These are phyloP conservation scores for Drosophila nasuta DNA, from an alignment of 1,140 invertebrate genomes.

Conservation along the genomic window DNA sequence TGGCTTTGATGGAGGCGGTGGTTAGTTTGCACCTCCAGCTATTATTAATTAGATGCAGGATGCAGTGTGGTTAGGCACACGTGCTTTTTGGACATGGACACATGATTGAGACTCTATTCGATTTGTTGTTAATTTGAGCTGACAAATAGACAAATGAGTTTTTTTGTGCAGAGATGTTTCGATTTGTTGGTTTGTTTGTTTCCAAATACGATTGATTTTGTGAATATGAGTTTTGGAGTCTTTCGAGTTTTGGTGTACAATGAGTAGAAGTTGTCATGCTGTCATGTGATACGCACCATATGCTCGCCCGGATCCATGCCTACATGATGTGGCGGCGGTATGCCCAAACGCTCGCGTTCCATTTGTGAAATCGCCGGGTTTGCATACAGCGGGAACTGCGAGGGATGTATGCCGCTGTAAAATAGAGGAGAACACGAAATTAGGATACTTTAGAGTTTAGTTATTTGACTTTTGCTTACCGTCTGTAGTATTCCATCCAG, in stretches of 20 bases:
- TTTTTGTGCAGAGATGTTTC: conserved; percentile 52
- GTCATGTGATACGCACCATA: conserved; percentile 85
- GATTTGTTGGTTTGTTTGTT: conserved; percentile 48
- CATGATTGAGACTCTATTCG: conserved; percentile 21
- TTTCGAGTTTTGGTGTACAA: conserved; percentile 62
- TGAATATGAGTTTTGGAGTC: conserved; percentile 74
- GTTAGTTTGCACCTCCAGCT: conserved; percentile 21
- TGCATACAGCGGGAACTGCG: conserved; percentile 87
- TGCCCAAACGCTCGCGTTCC: conserved; percentile 94
- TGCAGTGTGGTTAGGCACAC: conserved; percentile 31
- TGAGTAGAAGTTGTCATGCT: conserved; percentile 85
- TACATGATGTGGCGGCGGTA: conserved; percentile 88
- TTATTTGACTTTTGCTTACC: conserved; percentile 83
- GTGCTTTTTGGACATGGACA: conserved; percentile 48
- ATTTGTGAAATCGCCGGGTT: conserved; percentile 91
- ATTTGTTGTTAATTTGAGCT: conserved; percentile 37
- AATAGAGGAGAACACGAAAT: conserved; percentile 47
- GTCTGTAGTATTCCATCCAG: conserved; percentile 95
- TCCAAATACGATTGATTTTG: conserved; percentile 85
- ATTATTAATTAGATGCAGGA: background rate
- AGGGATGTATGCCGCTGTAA: conserved; percentile 86
- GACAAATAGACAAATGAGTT: conserved; percentile 67
- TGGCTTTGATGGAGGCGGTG: background rate
- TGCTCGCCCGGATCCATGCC: conserved; percentile 87
- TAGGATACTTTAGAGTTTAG: conserved; percentile 35